Conservation (phyloP, 2,888 invertebrate genomes). For the Drosophila mercatorum region DNA sequence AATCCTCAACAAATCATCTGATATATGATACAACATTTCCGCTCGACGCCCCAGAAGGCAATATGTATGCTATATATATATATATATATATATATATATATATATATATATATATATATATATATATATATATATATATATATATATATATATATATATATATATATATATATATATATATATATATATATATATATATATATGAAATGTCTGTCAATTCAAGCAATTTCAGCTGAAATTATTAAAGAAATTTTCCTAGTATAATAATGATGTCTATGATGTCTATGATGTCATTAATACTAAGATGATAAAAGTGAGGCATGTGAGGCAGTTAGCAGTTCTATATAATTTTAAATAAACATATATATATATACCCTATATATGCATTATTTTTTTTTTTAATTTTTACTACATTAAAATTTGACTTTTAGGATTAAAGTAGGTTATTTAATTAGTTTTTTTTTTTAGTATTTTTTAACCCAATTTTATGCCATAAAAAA, state of each 20-base stretch:
- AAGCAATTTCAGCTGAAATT: slow-evolving; percentile 9
- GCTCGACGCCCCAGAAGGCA: neutral
- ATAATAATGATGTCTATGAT: neutral
- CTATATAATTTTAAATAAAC: neutral
- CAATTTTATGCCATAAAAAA: too few species aligned
- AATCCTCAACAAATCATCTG: neutral
- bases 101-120: neutral
- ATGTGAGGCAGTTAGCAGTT: neutral
- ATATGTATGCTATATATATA: neutral
- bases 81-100: neutral
- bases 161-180: neutral
- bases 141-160: neutral
- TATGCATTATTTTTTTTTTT: too few species aligned
- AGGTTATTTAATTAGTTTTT: too few species aligned
- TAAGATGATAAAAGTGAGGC: neutral
- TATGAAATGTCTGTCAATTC: neutral
- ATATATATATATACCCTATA: neutral
- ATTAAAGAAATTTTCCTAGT: slow-evolving; percentile 3
- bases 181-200: neutral
- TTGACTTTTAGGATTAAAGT: too few species aligned
- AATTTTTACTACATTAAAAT: too few species aligned
- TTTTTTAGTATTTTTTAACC: too few species aligned
- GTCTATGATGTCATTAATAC: slow-evolving; percentile 11
- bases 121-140: neutral
- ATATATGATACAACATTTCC: slow-evolving; percentile 2